Conservation (phyloP, 2,797 vertebrate genomes). For the Avahi laniger region DNA sequence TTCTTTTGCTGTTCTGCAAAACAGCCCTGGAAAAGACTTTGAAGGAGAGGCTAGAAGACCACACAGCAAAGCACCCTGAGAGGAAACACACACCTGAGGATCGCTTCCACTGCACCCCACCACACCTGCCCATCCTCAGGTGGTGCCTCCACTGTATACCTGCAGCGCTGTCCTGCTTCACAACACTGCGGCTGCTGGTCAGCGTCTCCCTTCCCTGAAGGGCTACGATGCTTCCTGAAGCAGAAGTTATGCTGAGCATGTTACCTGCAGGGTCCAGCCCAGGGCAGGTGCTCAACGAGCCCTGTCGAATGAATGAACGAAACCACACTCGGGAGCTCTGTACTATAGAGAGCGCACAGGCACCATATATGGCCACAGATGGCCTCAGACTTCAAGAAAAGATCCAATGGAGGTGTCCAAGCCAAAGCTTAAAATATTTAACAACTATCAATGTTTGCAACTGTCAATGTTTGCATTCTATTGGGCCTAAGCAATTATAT, state of each 20-base stretch:
- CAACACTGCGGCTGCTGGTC: no score
- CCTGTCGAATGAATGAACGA: not conserved
- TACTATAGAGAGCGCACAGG: not conserved
- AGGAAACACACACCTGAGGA: not conserved
- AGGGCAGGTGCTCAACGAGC: not conserved
- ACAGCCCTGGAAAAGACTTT: not conserved
- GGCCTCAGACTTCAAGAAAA: not conserved
- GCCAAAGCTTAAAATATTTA: no score
- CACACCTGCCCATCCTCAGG: not conserved
- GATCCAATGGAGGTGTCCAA: not conserved
- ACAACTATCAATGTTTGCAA: not conserved
- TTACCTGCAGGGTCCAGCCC: not conserved
- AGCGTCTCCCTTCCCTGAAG: not conserved
- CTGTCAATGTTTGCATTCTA: not conserved
- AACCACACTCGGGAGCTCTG: not conserved
- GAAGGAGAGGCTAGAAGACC: not conserved
- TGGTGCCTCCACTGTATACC: fast-evolving
- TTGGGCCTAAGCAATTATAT: not conserved
- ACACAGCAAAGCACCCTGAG: not conserved
- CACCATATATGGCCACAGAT: fast-evolving
- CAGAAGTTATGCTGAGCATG: no score
- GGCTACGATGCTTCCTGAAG: not conserved
- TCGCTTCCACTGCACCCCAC: not conserved
- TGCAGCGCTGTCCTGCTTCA: not conserved
- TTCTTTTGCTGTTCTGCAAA: not conserved